Evolutionary conservation across 92 coral and sea anemone species (phyloP), one percentile per base, ranked within the genome.

Genomic region (Phymanthus crucifer): DNA sequence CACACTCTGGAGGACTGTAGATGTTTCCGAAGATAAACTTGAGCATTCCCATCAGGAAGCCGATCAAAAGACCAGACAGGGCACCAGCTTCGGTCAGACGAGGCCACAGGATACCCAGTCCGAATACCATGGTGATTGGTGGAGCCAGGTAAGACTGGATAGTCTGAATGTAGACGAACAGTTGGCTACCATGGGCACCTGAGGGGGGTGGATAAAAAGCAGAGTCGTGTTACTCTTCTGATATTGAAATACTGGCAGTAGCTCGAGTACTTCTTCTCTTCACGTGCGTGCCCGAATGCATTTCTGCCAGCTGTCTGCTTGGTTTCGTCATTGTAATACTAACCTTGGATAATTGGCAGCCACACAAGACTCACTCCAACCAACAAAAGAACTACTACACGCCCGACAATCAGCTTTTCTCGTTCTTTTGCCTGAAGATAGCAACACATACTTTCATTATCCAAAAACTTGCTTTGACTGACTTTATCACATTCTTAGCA

Each of bases 61-160:
- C 99, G 34, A 90, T 33, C 34, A 86, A 67, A 0, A 92, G 84
- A 33, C 97, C 97, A 13, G 92, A 80, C 19, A 95, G 76, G 0
- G 98, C 99, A 6, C 99, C 98, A 14, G 89, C 90, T 31, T 87
- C 88, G n/a, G 94, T 86, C 40, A 94, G 80, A 1, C 99, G 89
- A 19, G 98, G 91, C 99, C 99, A 95, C 82, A 93, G 91, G 82
- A 95, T 95, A 37, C 99, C 99, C 85, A 95, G 69, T 0, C 82
- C 84, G 71, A 95, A 95, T 29, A 90, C 93, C 88, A 94, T 92
- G 58, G 97, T 95, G 75, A 95, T 87, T 9, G 99, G 99, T 13
- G 99, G 97, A 14, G 98, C 97, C 12, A 95, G 87, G 68, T 89
- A 93, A 3, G 99, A 94, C 69, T 95, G 99, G 58, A 95, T 88